Conservation (phyloP, 2,888 invertebrate genomes). For the Plagodis dolabraria region DNA sequence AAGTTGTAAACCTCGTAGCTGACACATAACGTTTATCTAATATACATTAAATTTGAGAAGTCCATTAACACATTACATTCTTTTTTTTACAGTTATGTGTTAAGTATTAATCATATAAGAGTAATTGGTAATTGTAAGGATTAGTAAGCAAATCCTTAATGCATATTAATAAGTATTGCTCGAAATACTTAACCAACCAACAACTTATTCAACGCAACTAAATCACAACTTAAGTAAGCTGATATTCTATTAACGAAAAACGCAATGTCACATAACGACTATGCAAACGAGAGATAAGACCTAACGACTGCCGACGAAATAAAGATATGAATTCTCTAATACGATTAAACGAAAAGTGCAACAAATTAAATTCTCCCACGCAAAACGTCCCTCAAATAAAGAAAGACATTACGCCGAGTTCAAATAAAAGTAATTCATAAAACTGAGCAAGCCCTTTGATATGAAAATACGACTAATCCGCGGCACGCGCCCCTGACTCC, state of each 20-base stretch:
- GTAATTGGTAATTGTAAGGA: too few relatives aligned
- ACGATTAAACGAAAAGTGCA: slow-evolving; percentile 73
- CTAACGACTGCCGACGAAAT: slow-evolving; percentile 46
- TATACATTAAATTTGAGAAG: neutral
- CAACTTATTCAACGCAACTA: neutral
- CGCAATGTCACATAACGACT: slow-evolving; percentile 43
- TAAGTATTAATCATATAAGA: too few relatives aligned
- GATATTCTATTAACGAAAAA: slow-evolving; percentile 37
- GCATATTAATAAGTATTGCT: too few relatives aligned
- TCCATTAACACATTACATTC: too few relatives aligned
- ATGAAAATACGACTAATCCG: slow-evolving; percentile 82
- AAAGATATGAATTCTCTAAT: slow-evolving; percentile 68
- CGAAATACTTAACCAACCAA: neutral
- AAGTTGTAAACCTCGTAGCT: slow-evolving; percentile 26
- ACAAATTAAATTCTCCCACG: slow-evolving; percentile 83
- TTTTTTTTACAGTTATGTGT: too few relatives aligned
- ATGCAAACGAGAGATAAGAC: slow-evolving; percentile 64
- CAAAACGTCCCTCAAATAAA: slow-evolving; percentile 69
- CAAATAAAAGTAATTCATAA: slow-evolving; percentile 79
- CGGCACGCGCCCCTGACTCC: slow-evolving; percentile 73
- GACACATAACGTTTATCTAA: slow-evolving; percentile 8
- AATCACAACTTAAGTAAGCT: neutral
- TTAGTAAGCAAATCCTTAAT: too few relatives aligned
- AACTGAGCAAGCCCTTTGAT: slow-evolving; percentile 77
- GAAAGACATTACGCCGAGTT: slow-evolving; percentile 70